Conservation (phyloP, 1,140 invertebrate species). For the Goniozus legneri region DNA sequence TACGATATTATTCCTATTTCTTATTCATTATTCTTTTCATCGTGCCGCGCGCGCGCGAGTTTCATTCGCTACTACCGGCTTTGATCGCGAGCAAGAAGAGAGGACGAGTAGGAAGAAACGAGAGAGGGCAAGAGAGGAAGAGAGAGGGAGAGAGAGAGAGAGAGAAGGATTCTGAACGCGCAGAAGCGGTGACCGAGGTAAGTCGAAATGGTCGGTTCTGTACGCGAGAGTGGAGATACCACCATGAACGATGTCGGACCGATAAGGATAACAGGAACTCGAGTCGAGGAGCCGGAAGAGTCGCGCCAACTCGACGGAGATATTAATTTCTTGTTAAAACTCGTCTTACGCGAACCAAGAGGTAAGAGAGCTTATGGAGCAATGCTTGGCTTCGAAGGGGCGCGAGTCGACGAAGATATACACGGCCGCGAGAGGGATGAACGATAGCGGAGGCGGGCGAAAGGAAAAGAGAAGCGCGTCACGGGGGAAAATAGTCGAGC, state of each 20-base stretch:
- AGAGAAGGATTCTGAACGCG: neutral
- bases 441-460: conserved; percentile 9
- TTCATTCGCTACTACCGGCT: no score
- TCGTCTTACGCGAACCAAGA: conserved; percentile 15
- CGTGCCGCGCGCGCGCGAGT: no score
- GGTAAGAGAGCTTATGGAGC: conserved; percentile 11
- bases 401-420: neutral
- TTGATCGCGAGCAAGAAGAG: no score
- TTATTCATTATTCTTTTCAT: no score
- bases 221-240: no score
- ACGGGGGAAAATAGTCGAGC: conserved; percentile 16
- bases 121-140: neutral
- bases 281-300: conserved; percentile 12
- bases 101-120: neutral
- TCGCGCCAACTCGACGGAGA: conserved; percentile 22
- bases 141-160: neutral
- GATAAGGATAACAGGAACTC: conserved; percentile 1
- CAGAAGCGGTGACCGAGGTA: neutral
- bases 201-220: no score
- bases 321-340: conserved; percentile 35
- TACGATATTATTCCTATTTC: no score
- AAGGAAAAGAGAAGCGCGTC: neutral
- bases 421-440: neutral
- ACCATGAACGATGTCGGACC: no score
- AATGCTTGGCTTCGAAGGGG: conserved; percentile 14